phyloP scores from a whole-genome alignment of 2,888 invertebrate species.

The Drosophila anomelani region DNA sequence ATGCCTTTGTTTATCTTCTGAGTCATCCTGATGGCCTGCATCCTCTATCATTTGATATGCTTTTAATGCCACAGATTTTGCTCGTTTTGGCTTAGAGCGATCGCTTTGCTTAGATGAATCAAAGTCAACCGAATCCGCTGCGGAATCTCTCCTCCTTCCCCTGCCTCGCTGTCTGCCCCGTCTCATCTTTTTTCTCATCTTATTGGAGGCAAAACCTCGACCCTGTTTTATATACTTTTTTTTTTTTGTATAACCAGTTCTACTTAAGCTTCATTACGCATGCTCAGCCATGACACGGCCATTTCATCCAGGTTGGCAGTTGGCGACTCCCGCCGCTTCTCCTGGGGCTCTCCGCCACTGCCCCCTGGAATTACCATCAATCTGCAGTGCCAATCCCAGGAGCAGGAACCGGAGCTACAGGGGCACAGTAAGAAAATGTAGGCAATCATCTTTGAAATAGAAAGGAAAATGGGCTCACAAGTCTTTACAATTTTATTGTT shows the following conservation, averaged over 20 bases:
- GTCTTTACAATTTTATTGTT: too few relatives aligned
- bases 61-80: conserved; percentile 10
- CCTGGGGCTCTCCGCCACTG: not conserved
- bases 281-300: conserved; percentile 75
- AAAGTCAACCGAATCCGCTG: conserved; percentile 19
- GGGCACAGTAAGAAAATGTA: conserved; percentile 1
- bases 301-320: conserved; percentile 55
- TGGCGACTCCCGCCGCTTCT: conserved; percentile 15
- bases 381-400: conserved; percentile 45
- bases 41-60: not conserved
- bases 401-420: conserved; percentile 45
- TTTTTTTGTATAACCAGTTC: conserved; percentile 66
- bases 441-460: too few relatives aligned
- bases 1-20: not conserved
- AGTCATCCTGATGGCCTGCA: conserved; percentile 10
- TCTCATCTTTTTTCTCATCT: conserved; percentile 1
- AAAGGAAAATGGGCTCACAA: not conserved
- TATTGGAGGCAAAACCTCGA: conserved; percentile 35
- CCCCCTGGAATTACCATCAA: conserved; percentile 41
- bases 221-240: conserved; percentile 36
- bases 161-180: not conserved
- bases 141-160: conserved; percentile 11
- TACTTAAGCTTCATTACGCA: conserved; percentile 78
- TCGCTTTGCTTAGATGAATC: conserved; percentile 20
- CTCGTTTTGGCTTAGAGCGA: conserved; percentile 4